Evolutionary conservation across 2,888 invertebrate genomes (phyloP).

Genomic region (Encarsia formosa): DNA sequence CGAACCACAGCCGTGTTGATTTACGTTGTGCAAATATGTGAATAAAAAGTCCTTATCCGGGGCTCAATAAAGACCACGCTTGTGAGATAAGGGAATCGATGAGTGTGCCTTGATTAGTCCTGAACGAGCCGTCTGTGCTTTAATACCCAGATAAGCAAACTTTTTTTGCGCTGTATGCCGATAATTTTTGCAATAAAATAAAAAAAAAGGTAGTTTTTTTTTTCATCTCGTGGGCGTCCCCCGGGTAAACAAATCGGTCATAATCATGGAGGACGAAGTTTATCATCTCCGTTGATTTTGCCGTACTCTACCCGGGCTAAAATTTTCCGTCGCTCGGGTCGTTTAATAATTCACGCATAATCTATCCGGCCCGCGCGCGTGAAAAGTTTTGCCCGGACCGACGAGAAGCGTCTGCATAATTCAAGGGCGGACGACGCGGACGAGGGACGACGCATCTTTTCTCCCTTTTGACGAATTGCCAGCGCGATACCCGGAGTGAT

Average conservation of each 20-base stretch:
- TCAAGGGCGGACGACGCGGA: constrained; percentile 5
- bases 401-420: constrained; percentile 10
- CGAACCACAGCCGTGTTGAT: too few relatives aligned
- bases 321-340: neutral
- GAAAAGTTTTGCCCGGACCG: constrained; percentile 6
- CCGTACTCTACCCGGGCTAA: neutral
- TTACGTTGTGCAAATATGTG: too few relatives aligned
- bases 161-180: too few relatives aligned
- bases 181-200: too few relatives aligned
- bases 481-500: neutral
- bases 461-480: constrained; percentile 5
- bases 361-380: constrained; percentile 3
- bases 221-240: neutral
- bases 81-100: too few relatives aligned
- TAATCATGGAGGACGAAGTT: neutral
- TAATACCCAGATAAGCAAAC: too few relatives aligned
- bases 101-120: too few relatives aligned
- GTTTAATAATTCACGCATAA: constrained; percentile 24
- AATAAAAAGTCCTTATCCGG: too few relatives aligned
- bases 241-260: neutral
- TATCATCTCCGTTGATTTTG: neutral
- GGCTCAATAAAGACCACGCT: too few relatives aligned
- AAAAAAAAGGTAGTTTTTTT: too few relatives aligned
- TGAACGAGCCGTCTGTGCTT: too few relatives aligned
- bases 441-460: neutral